phyloP scores from a whole-genome alignment of 2,888 invertebrate species.

The Acanthosoma haemorrhoidale region DNA sequence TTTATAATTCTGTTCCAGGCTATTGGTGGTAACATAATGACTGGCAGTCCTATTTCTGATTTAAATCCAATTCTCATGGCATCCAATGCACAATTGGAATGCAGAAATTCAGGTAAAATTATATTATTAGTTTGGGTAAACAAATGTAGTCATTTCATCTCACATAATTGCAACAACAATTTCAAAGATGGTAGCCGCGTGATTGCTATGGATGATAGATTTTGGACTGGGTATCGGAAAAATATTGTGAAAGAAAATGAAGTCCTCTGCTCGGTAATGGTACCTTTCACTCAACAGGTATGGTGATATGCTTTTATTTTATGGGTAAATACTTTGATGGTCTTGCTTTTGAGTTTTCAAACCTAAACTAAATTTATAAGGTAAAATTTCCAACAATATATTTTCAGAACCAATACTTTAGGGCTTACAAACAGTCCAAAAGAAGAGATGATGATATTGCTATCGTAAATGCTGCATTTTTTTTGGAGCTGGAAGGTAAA shows the following conservation, averaged over 20 bases:
- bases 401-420: conserved; percentile 61
- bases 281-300: conserved; percentile 63
- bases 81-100: conserved; percentile 58
- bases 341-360: too few species aligned
- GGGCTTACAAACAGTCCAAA: conserved; percentile 85
- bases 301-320: too few species aligned
- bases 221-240: conserved; percentile 79
- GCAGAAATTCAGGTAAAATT: conserved; percentile 51
- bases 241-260: conserved; percentile 69
- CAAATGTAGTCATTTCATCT: background rate
- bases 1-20: conserved; percentile 54
- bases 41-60: conserved; percentile 94
- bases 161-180: background rate
- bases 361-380: too few species aligned
- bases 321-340: too few species aligned
- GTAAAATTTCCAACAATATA: too few species aligned
- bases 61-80: conserved; percentile 88
- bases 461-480: conserved; percentile 83
- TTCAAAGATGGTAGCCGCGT: background rate
- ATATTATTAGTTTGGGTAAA: background rate
- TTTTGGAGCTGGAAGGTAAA: conserved; percentile 58
- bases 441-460: conserved; percentile 92
- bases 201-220: conserved; percentile 65
- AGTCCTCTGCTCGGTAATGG: conserved; percentile 68
- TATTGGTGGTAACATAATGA: conserved; percentile 88